Evolutionary conservation across 2,113 vertebrate species (phyloP).

Genomic region (Cyprinodon brontotheroides): DNA sequence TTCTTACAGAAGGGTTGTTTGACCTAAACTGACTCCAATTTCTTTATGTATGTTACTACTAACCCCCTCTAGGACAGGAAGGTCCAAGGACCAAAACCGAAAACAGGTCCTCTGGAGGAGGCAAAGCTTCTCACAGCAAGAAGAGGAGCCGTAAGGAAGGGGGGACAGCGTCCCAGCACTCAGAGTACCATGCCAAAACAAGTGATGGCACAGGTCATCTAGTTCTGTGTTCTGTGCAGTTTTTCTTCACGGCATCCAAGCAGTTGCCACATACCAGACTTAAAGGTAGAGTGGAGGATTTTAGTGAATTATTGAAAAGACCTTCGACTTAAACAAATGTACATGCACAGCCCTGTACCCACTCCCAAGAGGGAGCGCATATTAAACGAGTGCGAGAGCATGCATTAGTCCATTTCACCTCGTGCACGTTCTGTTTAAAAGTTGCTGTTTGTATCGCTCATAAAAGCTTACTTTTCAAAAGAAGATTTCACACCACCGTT

Average conservation of each 20-base stretch:
- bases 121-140: slow-evolving; percentile 48
- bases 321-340: too few relatives aligned
- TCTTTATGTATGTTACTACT: background rate
- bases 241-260: background rate
- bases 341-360: too few relatives aligned
- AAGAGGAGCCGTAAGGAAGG: slow-evolving; percentile 69
- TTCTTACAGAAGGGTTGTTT: background rate
- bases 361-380: too few relatives aligned
- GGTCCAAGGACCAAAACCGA: slow-evolving; percentile 31
- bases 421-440: too few relatives aligned
- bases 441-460: too few relatives aligned
- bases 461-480: too few relatives aligned
- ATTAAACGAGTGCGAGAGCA: too few relatives aligned
- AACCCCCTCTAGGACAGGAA: slow-evolving; percentile 33
- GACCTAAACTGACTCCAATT: background rate
- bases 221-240: background rate
- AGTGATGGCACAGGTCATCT: slow-evolving; percentile 59
- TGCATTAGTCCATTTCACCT: too few relatives aligned
- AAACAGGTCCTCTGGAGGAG: slow-evolving; percentile 34
- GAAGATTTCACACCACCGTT: too few relatives aligned
- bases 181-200: slow-evolving; percentile 66
- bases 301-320: too few relatives aligned
- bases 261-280: too few relatives aligned
- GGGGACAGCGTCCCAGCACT: slow-evolving; percentile 21
- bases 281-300: too few relatives aligned